Conservation (phyloP, 2,797 vertebrate genomes). For the Craterocephalus amniculus region DNA sequence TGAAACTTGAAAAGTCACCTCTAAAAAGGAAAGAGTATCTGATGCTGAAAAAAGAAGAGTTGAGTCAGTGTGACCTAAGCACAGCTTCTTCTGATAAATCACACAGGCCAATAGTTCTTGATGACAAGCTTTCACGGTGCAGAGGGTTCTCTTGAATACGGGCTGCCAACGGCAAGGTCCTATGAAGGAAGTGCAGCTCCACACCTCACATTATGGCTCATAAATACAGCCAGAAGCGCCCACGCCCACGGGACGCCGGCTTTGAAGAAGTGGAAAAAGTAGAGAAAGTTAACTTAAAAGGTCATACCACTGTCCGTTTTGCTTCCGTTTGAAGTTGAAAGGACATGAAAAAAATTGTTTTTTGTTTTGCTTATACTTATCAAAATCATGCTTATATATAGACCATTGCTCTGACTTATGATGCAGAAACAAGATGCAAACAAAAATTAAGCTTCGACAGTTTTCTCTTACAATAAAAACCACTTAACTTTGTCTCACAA, state of each 20-base stretch:
- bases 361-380: not conserved
- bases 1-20: slow-evolving; percentile 15
- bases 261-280: slow-evolving; percentile 44
- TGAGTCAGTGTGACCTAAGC: slow-evolving; percentile 66
- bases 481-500: not conserved
- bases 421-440: not conserved
- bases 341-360: not conserved
- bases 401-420: not conserved
- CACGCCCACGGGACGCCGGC: slow-evolving; percentile 22
- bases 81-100: slow-evolving; percentile 67
- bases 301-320: slow-evolving; percentile 9
- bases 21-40: slow-evolving; percentile 17
- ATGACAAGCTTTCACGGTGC: slow-evolving; percentile 69
- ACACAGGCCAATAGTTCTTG: slow-evolving; percentile 47
- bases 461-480: not conserved
- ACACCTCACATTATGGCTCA: slow-evolving; percentile 63
- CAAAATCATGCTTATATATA: too few relatives aligned
- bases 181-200: slow-evolving; percentile 65
- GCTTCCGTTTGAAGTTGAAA: slow-evolving; percentile 10
- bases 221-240: slow-evolving; percentile 62
- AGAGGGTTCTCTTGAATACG: slow-evolving; percentile 35
- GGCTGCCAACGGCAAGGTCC: slow-evolving; percentile 72
- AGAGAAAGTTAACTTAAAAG: slow-evolving; percentile 49
- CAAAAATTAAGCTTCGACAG: not conserved
- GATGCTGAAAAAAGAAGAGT: slow-evolving; percentile 26